Conservation (phyloP, 2,888 invertebrate genomes). For the Prosapia bicincta region DNA sequence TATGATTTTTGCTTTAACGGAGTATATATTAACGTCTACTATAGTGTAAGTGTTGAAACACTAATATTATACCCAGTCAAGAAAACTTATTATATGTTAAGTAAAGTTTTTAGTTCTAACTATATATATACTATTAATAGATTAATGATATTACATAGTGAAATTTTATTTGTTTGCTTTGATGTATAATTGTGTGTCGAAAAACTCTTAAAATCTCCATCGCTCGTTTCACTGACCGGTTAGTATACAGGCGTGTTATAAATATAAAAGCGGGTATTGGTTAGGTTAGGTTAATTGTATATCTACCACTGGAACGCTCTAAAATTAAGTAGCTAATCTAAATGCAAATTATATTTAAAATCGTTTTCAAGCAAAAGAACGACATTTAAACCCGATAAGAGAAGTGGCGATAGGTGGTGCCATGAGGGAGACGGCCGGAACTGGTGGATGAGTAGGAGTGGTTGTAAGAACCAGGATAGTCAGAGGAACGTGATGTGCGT, state of each 20-base stretch:
- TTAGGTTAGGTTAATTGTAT: no score
- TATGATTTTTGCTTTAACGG: no score
- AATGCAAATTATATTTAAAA: background rate
- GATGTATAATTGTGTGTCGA: background rate
- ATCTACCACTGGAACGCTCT: no score
- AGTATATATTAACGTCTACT: background rate
- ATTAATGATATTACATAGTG: no score
- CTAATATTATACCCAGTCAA: background rate
- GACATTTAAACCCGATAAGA: conserved; percentile 77
- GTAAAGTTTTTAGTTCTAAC: background rate
- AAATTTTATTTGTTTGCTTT: background rate
- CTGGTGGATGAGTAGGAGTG: conserved; percentile 73
- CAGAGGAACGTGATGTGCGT: conserved; percentile 59
- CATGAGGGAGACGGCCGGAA: conserved; percentile 78
- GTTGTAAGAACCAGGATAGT: conserved; percentile 74
- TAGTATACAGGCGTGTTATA: background rate
- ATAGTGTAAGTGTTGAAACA: background rate
- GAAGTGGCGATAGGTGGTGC: conserved; percentile 79
- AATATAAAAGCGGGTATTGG: background rate
- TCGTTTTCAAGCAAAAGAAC: background rate
- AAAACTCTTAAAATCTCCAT: background rate
- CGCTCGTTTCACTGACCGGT: background rate
- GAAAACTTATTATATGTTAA: no score
- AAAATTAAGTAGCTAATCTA: no score
- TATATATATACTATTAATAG: no score